Percentiles rank a stretch among this genome's conserved stretches.
phyloP scores from a whole-genome alignment of 2,113 vertebrate genomes.

The Spermophilus dauricus region DNA sequence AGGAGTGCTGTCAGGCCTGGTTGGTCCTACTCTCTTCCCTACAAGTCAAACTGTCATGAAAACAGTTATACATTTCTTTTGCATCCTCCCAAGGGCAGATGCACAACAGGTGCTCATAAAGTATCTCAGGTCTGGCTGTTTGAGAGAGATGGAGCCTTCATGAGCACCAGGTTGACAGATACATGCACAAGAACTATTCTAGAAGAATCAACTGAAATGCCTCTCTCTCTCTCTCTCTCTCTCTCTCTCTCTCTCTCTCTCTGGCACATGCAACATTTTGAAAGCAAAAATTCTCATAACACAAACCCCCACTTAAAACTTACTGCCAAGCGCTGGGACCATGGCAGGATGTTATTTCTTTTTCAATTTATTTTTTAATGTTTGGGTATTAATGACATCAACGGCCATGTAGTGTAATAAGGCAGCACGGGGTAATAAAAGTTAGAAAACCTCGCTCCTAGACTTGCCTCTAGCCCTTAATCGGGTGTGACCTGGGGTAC shows the following conservation, averaged over 20 bases:
- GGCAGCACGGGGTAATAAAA: slow-evolving; percentile 55
- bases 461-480: not conserved
- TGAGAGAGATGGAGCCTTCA: not conserved
- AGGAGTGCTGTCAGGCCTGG: not conserved
- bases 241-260: no score
- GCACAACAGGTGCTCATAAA: accelerated
- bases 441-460: slow-evolving; percentile 43
- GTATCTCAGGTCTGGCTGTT: not conserved
- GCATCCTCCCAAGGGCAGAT: not conserved
- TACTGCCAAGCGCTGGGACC: slow-evolving; percentile 64
- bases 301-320: slow-evolving; percentile 71
- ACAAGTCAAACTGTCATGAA: not conserved
- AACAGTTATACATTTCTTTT: not conserved
- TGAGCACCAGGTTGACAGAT: not conserved
- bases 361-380: slow-evolving; percentile 79
- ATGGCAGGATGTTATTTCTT: slow-evolving; percentile 68
- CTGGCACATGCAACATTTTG: slow-evolving; percentile 44
- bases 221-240: no score
- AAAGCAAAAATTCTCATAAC: slow-evolving; percentile 79
- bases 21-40: not conserved
- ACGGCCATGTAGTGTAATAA: slow-evolving; percentile 43
- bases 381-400: slow-evolving; percentile 78
- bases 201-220: not conserved
- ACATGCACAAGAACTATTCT: not conserved
- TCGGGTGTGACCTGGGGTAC: not conserved